Conservation (phyloP, 2,113 vertebrate genomes). For the Gopherus evgoodei region DNA sequence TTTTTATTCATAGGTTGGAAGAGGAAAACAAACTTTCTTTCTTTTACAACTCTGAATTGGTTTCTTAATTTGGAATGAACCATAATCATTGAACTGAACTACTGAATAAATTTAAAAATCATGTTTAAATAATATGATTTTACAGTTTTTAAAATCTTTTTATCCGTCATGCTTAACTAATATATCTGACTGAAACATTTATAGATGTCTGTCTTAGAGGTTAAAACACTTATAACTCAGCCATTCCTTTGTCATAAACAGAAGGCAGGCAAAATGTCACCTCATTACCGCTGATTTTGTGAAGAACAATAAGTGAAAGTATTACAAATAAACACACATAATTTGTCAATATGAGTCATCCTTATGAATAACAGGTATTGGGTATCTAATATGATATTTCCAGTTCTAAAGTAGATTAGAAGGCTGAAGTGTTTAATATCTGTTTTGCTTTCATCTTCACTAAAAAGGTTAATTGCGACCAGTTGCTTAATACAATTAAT, state of each 20-base stretch:
- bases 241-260: conserved; percentile 55
- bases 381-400: background rate
- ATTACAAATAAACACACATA: conserved; percentile 60
- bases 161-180: background rate
- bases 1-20: background rate
- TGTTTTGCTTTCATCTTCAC: background rate
- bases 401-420: conserved; percentile 20
- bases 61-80: background rate
- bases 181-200: background rate
- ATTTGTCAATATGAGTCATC: conserved; percentile 54
- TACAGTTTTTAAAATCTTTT: background rate
- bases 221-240: conserved; percentile 65
- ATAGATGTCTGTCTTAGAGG: background rate
- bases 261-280: conserved; percentile 57
- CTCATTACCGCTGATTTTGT: conserved; percentile 31
- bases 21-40: background rate
- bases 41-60: background rate
- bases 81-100: background rate
- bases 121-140: background rate
- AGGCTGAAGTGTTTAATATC: background rate
- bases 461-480: background rate
- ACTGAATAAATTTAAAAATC: background rate
- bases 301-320: conserved; percentile 51
- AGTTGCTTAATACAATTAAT: background rate
- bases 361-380: conserved; percentile 22